phyloP scores from a whole-genome alignment of 2,888 invertebrate species.

The Allacma fusca region DNA sequence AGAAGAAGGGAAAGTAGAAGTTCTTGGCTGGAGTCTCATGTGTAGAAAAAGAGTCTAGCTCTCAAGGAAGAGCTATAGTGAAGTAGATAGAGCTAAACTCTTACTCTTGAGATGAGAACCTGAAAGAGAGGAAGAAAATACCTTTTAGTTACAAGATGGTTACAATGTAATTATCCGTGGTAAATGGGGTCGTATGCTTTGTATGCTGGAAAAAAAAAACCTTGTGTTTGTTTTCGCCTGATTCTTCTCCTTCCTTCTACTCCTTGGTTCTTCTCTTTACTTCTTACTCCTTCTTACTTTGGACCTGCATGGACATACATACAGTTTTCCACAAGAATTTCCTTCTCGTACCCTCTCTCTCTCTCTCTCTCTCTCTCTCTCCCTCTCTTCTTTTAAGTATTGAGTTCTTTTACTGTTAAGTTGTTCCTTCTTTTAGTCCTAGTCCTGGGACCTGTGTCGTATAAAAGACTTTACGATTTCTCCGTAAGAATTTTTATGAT shows the following conservation, averaged over 20 bases:
- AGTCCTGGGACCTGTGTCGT: slow-evolving; percentile 29
- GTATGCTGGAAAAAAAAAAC: slow-evolving; percentile 33
- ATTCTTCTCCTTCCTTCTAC: background rate
- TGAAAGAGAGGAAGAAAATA: slow-evolving; percentile 48
- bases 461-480: slow-evolving; percentile 55
- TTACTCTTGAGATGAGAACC: background rate
- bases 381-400: background rate
- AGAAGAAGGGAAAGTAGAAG: background rate
- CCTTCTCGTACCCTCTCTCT: too few relatives aligned
- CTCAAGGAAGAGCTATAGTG: too few relatives aligned
- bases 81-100: too few relatives aligned
- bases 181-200: slow-evolving; percentile 50
- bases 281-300: background rate
- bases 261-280: background rate
- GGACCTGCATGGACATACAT: background rate
- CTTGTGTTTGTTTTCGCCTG: slow-evolving; percentile 1
- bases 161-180: slow-evolving; percentile 61
- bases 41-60: background rate
- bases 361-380: too few relatives aligned
- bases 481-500: slow-evolving; percentile 60
- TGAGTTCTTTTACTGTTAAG: slow-evolving; percentile 16
- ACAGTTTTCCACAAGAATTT: background rate
- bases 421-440: background rate
- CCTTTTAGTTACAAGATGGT: slow-evolving; percentile 59
- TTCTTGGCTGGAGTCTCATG: background rate